These are phyloP conservation scores for Oxycera nigricornis DNA, from an alignment of 2,888 invertebrate genomes.

Conservation along the genomic window DNA sequence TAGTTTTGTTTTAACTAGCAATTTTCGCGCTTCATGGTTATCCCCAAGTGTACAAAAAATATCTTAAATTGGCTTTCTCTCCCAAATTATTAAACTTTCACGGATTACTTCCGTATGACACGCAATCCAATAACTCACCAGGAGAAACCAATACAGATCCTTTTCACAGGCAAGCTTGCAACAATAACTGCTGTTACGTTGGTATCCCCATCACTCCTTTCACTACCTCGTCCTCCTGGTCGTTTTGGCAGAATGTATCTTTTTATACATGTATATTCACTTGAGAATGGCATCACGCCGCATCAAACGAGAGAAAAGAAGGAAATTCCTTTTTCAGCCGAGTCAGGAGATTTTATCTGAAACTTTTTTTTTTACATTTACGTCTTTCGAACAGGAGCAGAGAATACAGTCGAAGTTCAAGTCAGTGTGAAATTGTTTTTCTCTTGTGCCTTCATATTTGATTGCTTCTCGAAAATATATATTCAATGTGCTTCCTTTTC, in stretches of 20 bases:
- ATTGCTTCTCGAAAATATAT: constrained; percentile 22
- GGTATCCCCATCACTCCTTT: not conserved
- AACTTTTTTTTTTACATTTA: constrained; percentile 27
- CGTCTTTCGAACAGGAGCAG: not conserved
- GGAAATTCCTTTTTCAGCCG: constrained; percentile 25
- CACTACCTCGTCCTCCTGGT: not conserved
- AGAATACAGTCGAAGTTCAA: constrained; percentile 25
- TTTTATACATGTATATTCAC: not conserved
- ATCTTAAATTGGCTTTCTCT: no score
- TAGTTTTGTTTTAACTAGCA: no score
- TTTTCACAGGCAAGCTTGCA: not conserved
- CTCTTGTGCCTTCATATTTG: constrained; percentile 26
- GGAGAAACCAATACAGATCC: constrained; percentile 1
- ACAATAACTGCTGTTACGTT: constrained; percentile 21
- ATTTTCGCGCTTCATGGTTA: no score
- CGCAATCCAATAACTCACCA: constrained; percentile 27
- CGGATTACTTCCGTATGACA: not conserved
- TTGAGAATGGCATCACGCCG: constrained; percentile 20
- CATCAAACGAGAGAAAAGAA: not conserved
- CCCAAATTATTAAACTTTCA: not conserved
- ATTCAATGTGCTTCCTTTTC: not conserved
- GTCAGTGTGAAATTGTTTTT: constrained; percentile 39
- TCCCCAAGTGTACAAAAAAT: no score
- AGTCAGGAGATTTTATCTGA: constrained; percentile 36
- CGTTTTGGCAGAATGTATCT: not conserved